phyloP scores from a whole-genome alignment of 1,140 invertebrate species.

The Bombus terrestris region DNA sequence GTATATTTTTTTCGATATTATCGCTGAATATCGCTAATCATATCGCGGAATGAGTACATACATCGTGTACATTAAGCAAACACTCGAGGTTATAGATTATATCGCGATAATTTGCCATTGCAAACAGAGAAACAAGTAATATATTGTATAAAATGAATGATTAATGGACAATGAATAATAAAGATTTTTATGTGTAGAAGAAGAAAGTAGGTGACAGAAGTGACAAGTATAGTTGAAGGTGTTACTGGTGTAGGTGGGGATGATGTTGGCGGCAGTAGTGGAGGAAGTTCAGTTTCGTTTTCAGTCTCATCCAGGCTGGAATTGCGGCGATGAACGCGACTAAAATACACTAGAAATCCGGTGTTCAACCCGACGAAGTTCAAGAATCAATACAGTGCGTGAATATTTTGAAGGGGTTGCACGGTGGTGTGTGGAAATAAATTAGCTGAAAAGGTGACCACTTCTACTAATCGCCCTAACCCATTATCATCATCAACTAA shows the following conservation, averaged over 20 bases:
- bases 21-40: no score
- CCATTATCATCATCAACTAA: not conserved
- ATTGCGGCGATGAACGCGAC: conserved; percentile 27
- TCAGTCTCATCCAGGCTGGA: conserved; percentile 46
- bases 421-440: not conserved
- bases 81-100: not conserved
- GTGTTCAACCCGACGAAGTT: not conserved
- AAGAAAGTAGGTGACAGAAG: conserved; percentile 45
- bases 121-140: not conserved
- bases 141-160: not conserved
- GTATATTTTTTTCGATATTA: not conserved
- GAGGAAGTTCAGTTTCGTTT: conserved; percentile 54
- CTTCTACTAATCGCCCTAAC: not conserved
- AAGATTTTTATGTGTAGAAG: conserved; percentile 21
- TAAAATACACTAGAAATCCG: not conserved
- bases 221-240: conserved; percentile 14
- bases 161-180: not conserved
- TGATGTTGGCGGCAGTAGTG: conserved; percentile 18
- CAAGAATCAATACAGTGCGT: conserved; percentile 22
- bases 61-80: not conserved
- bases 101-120: not conserved
- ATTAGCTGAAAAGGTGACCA: conserved; percentile 20
- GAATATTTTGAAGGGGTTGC: not conserved
- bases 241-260: conserved; percentile 46
- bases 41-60: no score